A percentile compares a stretch with the other conserved stretches of the same genome.
These are phyloP conservation scores for Drosophila nr. perissopoda DNA, from an alignment of 2,888 invertebrate genomes.

Conservation along the genomic window DNA sequence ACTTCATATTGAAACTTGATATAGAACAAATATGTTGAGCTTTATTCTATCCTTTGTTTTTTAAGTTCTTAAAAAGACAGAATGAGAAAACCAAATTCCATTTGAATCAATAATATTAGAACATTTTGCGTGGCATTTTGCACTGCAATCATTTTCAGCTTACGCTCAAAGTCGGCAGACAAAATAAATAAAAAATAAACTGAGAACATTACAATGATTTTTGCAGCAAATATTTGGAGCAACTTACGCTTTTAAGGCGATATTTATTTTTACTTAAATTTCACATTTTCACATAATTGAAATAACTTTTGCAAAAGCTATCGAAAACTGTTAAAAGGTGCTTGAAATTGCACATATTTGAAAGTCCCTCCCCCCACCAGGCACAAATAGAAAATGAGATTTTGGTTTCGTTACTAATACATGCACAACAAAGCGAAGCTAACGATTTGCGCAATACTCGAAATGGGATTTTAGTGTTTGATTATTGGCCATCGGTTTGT, in stretches of 20 bases:
- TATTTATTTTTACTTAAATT: not conserved
- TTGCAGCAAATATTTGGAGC: not conserved
- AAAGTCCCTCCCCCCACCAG: not conserved
- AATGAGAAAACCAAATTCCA: not conserved
- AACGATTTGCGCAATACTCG: slow-evolving; percentile 3
- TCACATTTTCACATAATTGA: not conserved
- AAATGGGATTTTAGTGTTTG: slow-evolving; percentile 20
- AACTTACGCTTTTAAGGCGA: not conserved
- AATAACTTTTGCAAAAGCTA: not conserved
- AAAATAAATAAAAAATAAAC: not conserved
- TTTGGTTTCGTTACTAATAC: not conserved
- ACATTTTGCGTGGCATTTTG: not conserved
- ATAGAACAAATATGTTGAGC: no score
- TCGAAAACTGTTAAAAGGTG: not conserved
- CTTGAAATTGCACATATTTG: not conserved
- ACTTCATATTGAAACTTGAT: no score
- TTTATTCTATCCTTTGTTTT: no score
- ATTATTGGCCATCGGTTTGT: slow-evolving; percentile 40
- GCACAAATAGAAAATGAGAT: not conserved
- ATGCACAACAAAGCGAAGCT: not conserved
- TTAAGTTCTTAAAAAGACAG: not conserved
- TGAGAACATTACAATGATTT: not conserved
- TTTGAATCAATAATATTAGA: not conserved
- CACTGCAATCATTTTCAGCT: not conserved
- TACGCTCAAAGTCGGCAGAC: not conserved